Evolutionary conservation across 2,113 vertebrate species (phyloP), one percentile per base, ranked within the genome.

Genomic region (Panthera uncia): DNA sequence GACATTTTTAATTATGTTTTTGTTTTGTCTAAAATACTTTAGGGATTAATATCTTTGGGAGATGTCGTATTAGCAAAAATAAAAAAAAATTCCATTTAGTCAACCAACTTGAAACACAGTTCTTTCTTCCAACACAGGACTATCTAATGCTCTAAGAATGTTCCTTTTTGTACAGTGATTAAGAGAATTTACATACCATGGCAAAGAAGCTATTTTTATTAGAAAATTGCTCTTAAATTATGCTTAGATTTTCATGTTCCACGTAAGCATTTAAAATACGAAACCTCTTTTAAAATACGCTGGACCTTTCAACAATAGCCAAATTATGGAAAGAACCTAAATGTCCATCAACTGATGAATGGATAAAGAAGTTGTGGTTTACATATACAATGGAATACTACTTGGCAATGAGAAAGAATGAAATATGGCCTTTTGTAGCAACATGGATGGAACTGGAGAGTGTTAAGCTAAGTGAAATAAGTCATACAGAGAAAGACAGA

Each of bases 211-310:
- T 29, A 81, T 41, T 81, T 82, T 76, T 74, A 90, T 61, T 63
- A 93, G 71, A 89, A 95, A 84, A 81, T 0, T 76, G 19, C 25
- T 88, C 73, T 86, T 79, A 95, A 94, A 89, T n/a, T 96, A 68
- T 36, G 19, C 5, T 41, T 66, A 94, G 15, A 80, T 85, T 84
- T 94, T 96, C 45, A 92, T 61, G 79, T n/a, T 52, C 73, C 55
- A 71, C 36, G 13, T 38, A 94, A 38, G 52, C n/a, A 94, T 79
- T 96, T 90, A 87, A 57, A 94, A 90, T 88, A 92, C 29, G 21
- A 95, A 94, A 79, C 14, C 57, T 65, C 61, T 87, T 82, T 55
- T 13, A 88, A 95, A 89, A 69, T 83, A 79, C 3, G 73, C 0
- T 74, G 13, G 23, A 91, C 31, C 83, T 88, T 88, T 66, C 45